phyloP scores from a whole-genome alignment of 2,797 vertebrate genomes.

The Tarsius wallacei region DNA sequence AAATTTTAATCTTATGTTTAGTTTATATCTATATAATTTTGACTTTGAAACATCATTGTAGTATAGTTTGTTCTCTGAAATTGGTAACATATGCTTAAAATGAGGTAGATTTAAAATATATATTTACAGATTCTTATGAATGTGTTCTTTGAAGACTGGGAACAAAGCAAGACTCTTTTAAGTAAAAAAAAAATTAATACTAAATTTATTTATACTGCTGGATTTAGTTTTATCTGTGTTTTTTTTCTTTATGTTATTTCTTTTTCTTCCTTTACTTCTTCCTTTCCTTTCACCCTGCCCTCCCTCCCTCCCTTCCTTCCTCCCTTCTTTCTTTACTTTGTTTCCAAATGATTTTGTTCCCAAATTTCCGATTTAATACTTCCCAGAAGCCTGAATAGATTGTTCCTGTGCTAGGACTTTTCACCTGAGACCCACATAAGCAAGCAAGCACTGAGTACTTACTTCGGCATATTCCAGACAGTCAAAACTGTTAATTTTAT shows the following conservation, averaged over 20 bases:
- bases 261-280: background rate
- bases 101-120: background rate
- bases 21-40: slow-evolving; percentile 46
- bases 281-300: background rate
- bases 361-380: background rate
- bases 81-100: slow-evolving; percentile 45
- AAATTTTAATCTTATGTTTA: slow-evolving; percentile 46
- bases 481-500: background rate
- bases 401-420: background rate
- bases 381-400: background rate
- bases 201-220: background rate
- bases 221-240: background rate
- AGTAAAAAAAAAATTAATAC: background rate
- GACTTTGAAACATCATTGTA: slow-evolving; percentile 6
- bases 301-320: background rate
- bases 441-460: background rate
- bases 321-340: background rate
- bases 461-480: background rate
- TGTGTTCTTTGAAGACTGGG: background rate
- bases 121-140: background rate
- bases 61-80: slow-evolving; percentile 20
- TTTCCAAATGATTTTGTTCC: background rate
- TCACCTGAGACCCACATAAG: background rate
- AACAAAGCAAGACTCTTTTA: background rate
- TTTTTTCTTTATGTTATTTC: background rate